Conservation (phyloP, 35 echinoderm and acorn worm species). For the Stichopus chloronotus region DNA sequence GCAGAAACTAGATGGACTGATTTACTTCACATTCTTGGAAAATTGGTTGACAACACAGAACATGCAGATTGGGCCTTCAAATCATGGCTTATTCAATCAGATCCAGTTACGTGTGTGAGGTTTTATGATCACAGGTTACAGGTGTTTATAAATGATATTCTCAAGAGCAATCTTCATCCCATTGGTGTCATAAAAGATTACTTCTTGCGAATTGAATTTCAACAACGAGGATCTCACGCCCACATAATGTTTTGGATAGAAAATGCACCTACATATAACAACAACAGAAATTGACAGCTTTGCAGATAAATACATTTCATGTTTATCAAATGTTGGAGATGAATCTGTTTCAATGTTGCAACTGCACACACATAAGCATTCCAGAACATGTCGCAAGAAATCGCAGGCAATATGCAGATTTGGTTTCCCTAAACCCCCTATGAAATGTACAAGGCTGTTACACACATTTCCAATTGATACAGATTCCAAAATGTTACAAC, state of each 20-base stretch:
- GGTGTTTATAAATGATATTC: neutral
- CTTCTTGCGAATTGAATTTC: constrained; percentile 2
- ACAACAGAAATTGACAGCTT: neutral
- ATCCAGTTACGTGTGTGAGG: neutral
- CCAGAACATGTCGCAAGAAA: no score
- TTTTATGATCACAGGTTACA: constrained; percentile 2
- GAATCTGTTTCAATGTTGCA: neutral
- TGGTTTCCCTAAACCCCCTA: no score
- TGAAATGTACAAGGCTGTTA: no score
- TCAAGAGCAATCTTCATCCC: neutral
- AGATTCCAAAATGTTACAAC: no score
- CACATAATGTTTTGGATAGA: neutral
- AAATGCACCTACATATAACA: neutral
- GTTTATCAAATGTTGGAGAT: neutral
- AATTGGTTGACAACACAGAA: neutral
- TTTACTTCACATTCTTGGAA: neutral
- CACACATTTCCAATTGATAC: no score
- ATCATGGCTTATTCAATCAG: neutral
- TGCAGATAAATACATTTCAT: neutral
- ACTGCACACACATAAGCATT: neutral
- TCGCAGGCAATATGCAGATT: no score
- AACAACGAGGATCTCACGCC: neutral
- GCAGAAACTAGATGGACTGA: no score
- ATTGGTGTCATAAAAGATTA: no score
- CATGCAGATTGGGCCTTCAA: neutral